Base-by-base conservation (phyloP, 1,140 invertebrate genomes). In the Ganaspis sp. region DNA sequence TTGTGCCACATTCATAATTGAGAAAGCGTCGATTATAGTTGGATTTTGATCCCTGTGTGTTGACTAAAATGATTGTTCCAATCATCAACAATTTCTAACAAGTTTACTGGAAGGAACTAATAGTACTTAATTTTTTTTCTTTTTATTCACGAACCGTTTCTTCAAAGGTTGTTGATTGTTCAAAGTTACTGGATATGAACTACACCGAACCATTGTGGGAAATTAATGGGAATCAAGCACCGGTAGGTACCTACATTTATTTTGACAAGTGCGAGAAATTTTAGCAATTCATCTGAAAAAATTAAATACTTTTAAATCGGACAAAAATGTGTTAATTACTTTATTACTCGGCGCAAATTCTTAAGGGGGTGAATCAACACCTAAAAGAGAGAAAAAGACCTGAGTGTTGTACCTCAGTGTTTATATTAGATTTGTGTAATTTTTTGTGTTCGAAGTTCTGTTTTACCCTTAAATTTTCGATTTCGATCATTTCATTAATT, bases 121-220 rank as follows among this genome's bases (percentile, higher is more conserved):
- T 9, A 69, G 70, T 70, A 49, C 64, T 54, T 72, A 58, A 72
- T 81, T 79, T 82, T 84, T 81, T 78, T 80, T 81, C 80, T 78
- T 83, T 83, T 83, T 78, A 75, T 49, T 64, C 2, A 74, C n/a
- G 9, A 34, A 29, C 40, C 49, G 53, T 71, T 40, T 26, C 49
- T 79, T 4, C 9, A 12, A 17, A 70, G 70, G 70, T 49, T 29
- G 70, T 64, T 19, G 72, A 75, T 9, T 74, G 64, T 49, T 76
- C 42, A 64, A 82, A 83, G 49, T 19, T 75, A 69, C 85, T 77
- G 87, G 88, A 90, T 90, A 91, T 91, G 89, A 90, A 84, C 87
- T 91, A 91, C 87, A 83, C 87, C 84, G 88, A 91, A 88, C 84
- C 88, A 37, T 74, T 90, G 78, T 91, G 90, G 89, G 90, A 91